Evolutionary conservation across 2,113 vertebrate genomes (phyloP).

Genomic region (Nerophis ophidion): DNA sequence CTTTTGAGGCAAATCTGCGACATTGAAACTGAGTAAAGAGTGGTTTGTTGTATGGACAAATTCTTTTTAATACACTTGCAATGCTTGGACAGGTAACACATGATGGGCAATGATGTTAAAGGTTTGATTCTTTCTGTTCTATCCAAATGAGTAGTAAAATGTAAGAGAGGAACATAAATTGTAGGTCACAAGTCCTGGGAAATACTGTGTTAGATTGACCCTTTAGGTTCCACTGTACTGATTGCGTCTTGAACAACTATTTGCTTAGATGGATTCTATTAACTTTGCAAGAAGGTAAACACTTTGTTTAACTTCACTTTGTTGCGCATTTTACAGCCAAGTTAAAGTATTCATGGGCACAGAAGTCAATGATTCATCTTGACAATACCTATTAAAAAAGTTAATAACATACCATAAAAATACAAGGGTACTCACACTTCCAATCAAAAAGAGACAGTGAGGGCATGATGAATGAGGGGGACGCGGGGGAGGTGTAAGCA

Average conservation of each 20-base stretch:
- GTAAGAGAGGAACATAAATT: too few species aligned
- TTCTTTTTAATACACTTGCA: too few species aligned
- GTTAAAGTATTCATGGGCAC: background rate
- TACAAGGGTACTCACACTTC: background rate
- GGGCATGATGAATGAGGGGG: constrained; percentile 13
- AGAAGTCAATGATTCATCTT: constrained; percentile 1
- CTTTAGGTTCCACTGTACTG: background rate
- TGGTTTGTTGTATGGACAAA: too few species aligned
- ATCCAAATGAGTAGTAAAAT: background rate
- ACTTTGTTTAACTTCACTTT: background rate
- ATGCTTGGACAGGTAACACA: too few species aligned
- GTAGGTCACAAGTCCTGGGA: background rate
- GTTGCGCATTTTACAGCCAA: background rate
- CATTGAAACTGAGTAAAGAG: too few species aligned
- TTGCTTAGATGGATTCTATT: background rate
- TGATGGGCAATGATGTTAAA: too few species aligned
- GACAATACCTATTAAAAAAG: constrained; percentile 9
- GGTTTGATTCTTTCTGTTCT: background rate
- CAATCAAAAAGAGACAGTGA: constrained; percentile 10
- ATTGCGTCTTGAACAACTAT: background rate
- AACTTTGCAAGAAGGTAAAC: background rate
- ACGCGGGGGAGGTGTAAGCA: background rate
- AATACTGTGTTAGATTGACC: background rate
- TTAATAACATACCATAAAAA: constrained; percentile 22
- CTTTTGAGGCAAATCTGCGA: too few species aligned